Conservation (phyloP, 2,113 vertebrate genomes). For the Ophthalmolycus amberensis region DNA sequence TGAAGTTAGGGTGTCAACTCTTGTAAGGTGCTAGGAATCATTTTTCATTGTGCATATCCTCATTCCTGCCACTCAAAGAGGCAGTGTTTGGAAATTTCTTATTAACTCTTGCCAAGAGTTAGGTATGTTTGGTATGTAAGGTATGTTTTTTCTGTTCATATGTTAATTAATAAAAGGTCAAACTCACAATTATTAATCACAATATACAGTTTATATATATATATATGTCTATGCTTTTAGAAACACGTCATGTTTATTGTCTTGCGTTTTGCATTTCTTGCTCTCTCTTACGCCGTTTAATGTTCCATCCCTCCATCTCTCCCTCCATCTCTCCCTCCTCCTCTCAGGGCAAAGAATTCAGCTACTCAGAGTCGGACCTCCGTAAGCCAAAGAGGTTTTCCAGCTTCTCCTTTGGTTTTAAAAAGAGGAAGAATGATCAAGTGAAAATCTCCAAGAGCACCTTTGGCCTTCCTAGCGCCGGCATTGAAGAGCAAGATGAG, state of each 20-base stretch:
- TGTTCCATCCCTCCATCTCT: background rate
- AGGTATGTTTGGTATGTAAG: background rate
- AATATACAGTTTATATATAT: background rate
- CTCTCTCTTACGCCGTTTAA: background rate
- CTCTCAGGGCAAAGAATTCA: conserved; percentile 69
- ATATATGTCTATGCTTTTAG: background rate
- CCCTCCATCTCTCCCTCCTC: background rate
- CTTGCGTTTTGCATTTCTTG: background rate
- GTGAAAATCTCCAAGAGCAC: conserved; percentile 57
- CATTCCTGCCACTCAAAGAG: background rate
- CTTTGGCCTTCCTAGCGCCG: conserved; percentile 27
- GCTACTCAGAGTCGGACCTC: conserved; percentile 83
- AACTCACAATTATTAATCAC: background rate
- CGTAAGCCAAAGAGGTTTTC: conserved; percentile 68
- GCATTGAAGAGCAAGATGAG: conserved; percentile 32
- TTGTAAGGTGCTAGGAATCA: background rate
- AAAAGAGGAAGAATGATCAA: conserved; percentile 74
- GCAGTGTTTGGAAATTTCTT: background rate
- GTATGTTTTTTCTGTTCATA: too few species aligned
- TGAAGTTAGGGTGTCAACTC: conserved; percentile 47
- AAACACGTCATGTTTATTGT: background rate
- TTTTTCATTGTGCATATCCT: background rate
- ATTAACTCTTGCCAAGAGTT: background rate
- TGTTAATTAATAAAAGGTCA: background rate
- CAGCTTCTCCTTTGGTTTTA: conserved; percentile 71